These are phyloP conservation scores for Pristis pectinata DNA, from an alignment of 2,797 vertebrate species.

Conservation along the genomic window DNA sequence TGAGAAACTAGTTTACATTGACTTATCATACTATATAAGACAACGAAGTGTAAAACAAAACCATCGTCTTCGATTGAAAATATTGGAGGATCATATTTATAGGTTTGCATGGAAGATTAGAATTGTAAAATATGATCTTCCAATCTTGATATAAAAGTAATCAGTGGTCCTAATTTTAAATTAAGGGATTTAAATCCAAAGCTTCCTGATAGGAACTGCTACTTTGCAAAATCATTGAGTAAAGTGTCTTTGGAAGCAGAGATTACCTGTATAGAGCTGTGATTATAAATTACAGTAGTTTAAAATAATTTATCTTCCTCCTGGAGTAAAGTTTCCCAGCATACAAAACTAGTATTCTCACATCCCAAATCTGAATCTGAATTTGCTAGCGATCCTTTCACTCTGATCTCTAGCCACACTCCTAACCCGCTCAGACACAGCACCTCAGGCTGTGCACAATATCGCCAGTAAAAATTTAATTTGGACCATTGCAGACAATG, in stretches of 20 bases:
- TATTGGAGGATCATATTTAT: not conserved
- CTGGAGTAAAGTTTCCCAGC: not conserved
- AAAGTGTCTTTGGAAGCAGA: not conserved
- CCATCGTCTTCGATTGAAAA: not conserved
- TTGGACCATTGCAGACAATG: not conserved
- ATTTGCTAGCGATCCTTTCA: too few species aligned
- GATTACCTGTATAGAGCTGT: not conserved
- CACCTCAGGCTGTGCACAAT: not conserved
- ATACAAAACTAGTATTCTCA: not conserved
- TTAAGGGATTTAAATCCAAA: not conserved
- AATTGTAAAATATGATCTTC: not conserved
- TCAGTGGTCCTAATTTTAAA: not conserved
- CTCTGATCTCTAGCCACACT: not conserved
- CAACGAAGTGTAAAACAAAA: not conserved
- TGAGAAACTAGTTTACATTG: conserved; percentile 46
- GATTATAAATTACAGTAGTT: not conserved
- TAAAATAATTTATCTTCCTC: not conserved
- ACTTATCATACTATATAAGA: too few species aligned
- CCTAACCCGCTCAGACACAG: not conserved
- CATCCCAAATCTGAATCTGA: not conserved
- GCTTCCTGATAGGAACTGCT: not conserved
- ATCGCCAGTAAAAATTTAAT: not conserved
- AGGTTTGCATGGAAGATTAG: not conserved
- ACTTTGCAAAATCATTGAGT: not conserved
- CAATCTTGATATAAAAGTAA: not conserved